phyloP scores from a whole-genome alignment of 2,113 vertebrate genomes.

The Nestor notabilis region DNA sequence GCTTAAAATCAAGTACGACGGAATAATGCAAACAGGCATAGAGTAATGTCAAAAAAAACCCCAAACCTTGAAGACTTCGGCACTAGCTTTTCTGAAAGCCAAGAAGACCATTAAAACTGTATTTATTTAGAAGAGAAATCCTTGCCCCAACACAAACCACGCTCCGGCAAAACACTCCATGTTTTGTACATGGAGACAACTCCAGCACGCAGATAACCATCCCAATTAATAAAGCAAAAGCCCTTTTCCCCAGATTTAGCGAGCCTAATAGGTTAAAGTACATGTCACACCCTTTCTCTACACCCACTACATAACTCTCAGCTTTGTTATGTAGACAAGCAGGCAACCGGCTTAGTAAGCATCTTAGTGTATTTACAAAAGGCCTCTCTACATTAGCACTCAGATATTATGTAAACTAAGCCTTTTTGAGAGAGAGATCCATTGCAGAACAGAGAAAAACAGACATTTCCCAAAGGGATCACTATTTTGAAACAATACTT shows the following conservation, averaged over 20 bases:
- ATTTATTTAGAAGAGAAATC: not conserved
- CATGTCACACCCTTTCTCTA: slow-evolving; percentile 9
- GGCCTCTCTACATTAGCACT: not conserved
- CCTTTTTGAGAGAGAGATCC: not conserved
- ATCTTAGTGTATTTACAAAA: slow-evolving; percentile 26
- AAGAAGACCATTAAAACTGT: not conserved
- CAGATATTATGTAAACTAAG: slow-evolving; percentile 26
- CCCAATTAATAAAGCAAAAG: not conserved
- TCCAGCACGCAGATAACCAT: not conserved
- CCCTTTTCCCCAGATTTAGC: slow-evolving; percentile 21
- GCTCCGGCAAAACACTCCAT: not conserved
- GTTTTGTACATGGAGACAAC: not conserved
- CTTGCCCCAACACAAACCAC: fast-evolving
- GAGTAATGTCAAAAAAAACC: not conserved
- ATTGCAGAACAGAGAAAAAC: not conserved
- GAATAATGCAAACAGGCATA: not conserved
- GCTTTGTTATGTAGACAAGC: slow-evolving; percentile 22
- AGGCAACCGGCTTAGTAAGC: slow-evolving; percentile 39
- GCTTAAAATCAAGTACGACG: not conserved
- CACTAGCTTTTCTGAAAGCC: not conserved
- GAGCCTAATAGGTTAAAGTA: slow-evolving; percentile 8
- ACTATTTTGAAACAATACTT: not conserved
- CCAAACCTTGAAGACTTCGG: not conserved
- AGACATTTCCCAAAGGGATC: slow-evolving; percentile 13
- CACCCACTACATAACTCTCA: not conserved